Base-by-base conservation (phyloP, 2,797 vertebrate species). In the Mus spretus region DNA sequence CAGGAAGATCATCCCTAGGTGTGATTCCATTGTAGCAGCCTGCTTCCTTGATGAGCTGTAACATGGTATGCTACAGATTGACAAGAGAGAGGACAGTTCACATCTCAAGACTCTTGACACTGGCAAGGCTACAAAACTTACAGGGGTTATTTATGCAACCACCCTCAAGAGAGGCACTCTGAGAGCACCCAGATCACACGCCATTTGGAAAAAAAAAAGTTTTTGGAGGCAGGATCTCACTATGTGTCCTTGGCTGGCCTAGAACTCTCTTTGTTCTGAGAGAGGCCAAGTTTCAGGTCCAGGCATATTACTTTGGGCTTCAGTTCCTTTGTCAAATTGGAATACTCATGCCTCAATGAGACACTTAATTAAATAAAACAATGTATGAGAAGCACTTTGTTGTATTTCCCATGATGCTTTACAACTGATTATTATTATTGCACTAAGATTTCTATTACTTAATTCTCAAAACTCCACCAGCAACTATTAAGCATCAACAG, bases 1-100 rank as follows among this genome's bases (percentile, higher is more conserved):
- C 99, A 0, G 99, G 99, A 53, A 99, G 99, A 95, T 99, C 99
- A 0, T 99, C 99, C 50, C 99, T 98, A 53, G 99, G 98, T 0
- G 99, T 99, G 97, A 99, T 98, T 75, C 99, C 99, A 2, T 99
- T 99, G 96, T 99, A 99, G 97, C 99, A 99, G 70, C 99, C 98
- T 0, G 99, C 99, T 96, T 99, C 99, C 98, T 99, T 99, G 97
- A 99, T 99, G 97, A 99, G 98, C 98, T 99, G 99, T 97, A 99
- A 98, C 99, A 99, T 99, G 0, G 99, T 99, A 98, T 99, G 99
- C 99, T 99, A 98, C 50, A 86, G 90, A 79, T 34, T 0, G 86
- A 14, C 24, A 94, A 94, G 70, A 95, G 19, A 78, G 57, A 77
- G 20, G 28, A 79, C 59, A 97, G 80, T 37, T 67, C 67, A 47